phyloP scores from a whole-genome alignment of 2,888 invertebrate genomes.

The Trichogramma evanescens region DNA sequence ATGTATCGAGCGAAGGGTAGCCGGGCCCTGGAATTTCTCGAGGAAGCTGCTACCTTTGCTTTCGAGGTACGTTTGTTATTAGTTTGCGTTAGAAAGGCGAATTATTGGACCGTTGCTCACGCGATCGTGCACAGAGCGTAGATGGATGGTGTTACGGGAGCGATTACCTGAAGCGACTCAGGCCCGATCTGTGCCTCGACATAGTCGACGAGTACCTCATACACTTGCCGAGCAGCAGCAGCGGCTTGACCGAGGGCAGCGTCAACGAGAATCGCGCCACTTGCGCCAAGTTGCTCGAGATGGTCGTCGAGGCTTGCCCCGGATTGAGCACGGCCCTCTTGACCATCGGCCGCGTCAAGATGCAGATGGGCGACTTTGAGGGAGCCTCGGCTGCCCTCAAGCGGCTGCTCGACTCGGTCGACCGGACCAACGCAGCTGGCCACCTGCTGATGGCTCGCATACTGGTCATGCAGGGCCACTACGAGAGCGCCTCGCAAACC shows the following conservation, averaged over 20 bases:
- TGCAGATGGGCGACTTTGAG: conserved; percentile 68
- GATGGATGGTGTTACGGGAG: conserved; percentile 64
- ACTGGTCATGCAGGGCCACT: conserved; percentile 63
- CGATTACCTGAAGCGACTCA: conserved; percentile 65
- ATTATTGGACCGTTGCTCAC: not conserved
- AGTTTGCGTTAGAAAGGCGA: not conserved
- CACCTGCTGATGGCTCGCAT: conserved; percentile 83
- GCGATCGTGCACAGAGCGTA: conserved; percentile 48
- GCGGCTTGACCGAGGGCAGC: not conserved
- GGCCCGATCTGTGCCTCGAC: conserved; percentile 80
- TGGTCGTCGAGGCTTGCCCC: conserved; percentile 72
- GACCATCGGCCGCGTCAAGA: conserved; percentile 72
- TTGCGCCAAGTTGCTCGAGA: conserved; percentile 62
- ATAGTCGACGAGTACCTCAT: conserved; percentile 70
- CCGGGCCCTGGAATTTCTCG: conserved; percentile 55
- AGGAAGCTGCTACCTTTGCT: conserved; percentile 55
- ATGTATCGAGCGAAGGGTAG: conserved; percentile 50
- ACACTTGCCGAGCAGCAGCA: conserved; percentile 59
- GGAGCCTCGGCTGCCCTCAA: conserved; percentile 66
- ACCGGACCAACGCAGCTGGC: conserved; percentile 74
- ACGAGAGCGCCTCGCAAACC: conserved; percentile 73
- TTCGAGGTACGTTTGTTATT: conserved; percentile 3
- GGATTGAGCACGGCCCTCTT: conserved; percentile 64
- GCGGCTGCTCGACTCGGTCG: conserved; percentile 65
- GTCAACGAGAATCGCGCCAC: conserved; percentile 33